A percentile compares a stretch with the other conserved stretches of the same genome.
Evolutionary conservation across 2,113 vertebrate species (phyloP).

Genomic region (Gambusia affinis): DNA sequence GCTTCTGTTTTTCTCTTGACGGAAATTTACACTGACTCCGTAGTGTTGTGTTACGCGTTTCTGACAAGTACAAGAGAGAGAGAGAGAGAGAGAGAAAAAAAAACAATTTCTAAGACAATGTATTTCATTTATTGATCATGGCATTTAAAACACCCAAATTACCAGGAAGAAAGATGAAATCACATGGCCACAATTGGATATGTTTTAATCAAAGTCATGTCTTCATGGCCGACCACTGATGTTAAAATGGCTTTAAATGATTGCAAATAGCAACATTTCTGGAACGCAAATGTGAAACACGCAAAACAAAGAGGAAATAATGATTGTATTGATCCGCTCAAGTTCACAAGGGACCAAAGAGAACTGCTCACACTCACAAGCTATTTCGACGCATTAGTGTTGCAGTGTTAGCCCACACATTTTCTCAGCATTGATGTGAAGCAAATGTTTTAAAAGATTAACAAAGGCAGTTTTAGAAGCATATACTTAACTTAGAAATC

Average conservation of each 20-base stretch:
- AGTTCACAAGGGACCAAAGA: slow-evolving; percentile 24
- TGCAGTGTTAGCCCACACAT: slow-evolving; percentile 23
- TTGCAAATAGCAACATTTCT: slow-evolving; percentile 15
- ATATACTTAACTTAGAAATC: slow-evolving; percentile 33
- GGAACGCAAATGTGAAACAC: slow-evolving; percentile 20
- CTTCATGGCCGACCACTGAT: background rate
- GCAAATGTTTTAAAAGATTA: slow-evolving; percentile 37
- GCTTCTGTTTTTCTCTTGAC: too few species aligned
- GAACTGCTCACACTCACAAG: slow-evolving; percentile 8
- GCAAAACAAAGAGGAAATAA: slow-evolving; percentile 19
- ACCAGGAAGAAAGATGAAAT: background rate
- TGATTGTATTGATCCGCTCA: slow-evolving; percentile 26
- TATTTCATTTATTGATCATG: background rate
- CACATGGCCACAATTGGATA: slow-evolving; percentile 6
- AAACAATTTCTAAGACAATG: background rate
- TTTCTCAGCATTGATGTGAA: slow-evolving; percentile 34
- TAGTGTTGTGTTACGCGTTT: too few species aligned
- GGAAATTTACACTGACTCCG: too few species aligned
- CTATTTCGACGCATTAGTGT: slow-evolving; percentile 25
- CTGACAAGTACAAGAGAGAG: too few species aligned
- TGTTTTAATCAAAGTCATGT: background rate
- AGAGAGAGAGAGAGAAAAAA: too few species aligned
- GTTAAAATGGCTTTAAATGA: slow-evolving; percentile 14
- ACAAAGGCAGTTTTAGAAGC: slow-evolving; percentile 15
- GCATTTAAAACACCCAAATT: too few species aligned